phyloP scores from a whole-genome alignment of 2,888 invertebrate species.

The Eupithecia pulchellata region DNA sequence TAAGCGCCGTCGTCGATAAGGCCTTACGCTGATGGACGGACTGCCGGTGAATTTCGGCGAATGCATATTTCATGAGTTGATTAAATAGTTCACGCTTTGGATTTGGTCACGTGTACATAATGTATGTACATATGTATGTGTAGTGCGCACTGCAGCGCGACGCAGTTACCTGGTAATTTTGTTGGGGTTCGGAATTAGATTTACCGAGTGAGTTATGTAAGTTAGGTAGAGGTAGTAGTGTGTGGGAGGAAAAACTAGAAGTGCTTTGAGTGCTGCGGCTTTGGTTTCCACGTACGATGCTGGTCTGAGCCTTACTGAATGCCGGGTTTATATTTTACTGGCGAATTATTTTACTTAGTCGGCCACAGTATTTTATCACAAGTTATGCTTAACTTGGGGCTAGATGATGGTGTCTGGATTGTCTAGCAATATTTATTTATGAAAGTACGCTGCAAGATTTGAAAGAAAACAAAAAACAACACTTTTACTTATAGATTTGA shows the following conservation, averaged over 20 bases:
- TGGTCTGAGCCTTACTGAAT: not conserved
- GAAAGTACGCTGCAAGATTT: not conserved
- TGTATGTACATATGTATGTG: constrained; percentile 54
- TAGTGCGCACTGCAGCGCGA: constrained; percentile 58
- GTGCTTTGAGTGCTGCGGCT: constrained; percentile 4
- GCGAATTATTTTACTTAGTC: not conserved
- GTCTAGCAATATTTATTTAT: not conserved
- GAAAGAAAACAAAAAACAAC: not conserved
- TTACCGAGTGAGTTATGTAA: constrained; percentile 25
- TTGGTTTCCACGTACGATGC: not conserved
- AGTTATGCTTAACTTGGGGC: too few relatives aligned
- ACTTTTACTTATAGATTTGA: constrained; percentile 39
- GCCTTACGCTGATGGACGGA: constrained; percentile 78
- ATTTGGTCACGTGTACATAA: constrained; percentile 59
- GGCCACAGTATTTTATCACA: not conserved
- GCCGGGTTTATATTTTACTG: not conserved
- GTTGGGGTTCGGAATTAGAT: constrained; percentile 33
- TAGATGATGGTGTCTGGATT: too few relatives aligned
- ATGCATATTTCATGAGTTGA: constrained; percentile 85
- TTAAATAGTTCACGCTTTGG: constrained; percentile 83
- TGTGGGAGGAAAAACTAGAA: constrained; percentile 2
- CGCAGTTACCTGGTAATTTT: constrained; percentile 36
- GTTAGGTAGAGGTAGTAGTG: constrained; percentile 12
- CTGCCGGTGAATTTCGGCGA: constrained; percentile 80
- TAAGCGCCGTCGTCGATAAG: constrained; percentile 83